Conservation (phyloP, 1,140 invertebrate genomes). For the Hormaphis cornu region DNA sequence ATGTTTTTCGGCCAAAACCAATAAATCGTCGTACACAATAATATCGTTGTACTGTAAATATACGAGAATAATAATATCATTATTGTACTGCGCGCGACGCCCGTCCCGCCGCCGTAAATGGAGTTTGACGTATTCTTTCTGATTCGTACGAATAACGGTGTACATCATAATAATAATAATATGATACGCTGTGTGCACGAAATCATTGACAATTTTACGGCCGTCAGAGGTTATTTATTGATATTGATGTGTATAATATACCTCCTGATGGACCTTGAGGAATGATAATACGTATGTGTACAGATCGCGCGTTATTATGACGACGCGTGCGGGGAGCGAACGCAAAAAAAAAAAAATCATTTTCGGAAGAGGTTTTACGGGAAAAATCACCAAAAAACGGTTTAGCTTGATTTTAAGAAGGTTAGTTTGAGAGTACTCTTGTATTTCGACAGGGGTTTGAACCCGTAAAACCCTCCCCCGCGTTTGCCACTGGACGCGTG, state of each 20-base stretch:
- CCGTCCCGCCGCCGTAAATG: neutral
- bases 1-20: neutral
- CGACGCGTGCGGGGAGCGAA: too few relatives aligned
- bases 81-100: neutral
- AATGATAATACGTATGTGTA: too few relatives aligned
- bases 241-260: too few relatives aligned
- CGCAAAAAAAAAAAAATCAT: too few relatives aligned
- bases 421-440: too few relatives aligned
- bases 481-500: too few relatives aligned
- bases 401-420: too few relatives aligned
- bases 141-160: neutral
- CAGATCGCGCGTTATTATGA: too few relatives aligned
- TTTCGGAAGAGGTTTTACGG: too few relatives aligned
- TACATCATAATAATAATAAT: neutral
- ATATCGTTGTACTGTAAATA: neutral
- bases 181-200: neutral
- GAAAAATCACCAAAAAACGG: too few relatives aligned
- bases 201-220: slow-evolving; percentile 29
- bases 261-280: neutral
- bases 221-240: slow-evolving; percentile 16
- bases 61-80: neutral
- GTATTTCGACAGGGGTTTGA: too few relatives aligned
- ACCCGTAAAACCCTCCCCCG: too few relatives aligned
- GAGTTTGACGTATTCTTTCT: neutral
- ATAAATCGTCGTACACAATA: neutral